Evolutionary conservation across 2,113 vertebrate genomes (phyloP), one percentile per base, ranked within the genome.

Genomic region (Muntiacus muntjak): DNA sequence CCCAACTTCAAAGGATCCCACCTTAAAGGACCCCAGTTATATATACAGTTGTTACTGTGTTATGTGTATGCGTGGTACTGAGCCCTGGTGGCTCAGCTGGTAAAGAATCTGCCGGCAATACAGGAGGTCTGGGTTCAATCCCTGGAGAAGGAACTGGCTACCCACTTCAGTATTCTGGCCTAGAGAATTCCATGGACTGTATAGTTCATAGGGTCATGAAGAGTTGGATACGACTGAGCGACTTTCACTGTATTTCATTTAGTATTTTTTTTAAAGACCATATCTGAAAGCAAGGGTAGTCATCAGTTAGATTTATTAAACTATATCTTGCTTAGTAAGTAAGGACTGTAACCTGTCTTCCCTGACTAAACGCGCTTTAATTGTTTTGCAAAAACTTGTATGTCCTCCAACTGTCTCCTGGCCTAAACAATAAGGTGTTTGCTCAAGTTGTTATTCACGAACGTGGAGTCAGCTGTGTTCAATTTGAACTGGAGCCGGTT

Each of bases 221-320:
- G n/a, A 71, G n/a, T 21, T 71, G n/a, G 64, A 36, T 71, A 71
- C 1, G 0, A 71, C n/a, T 36, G n/a, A 40, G n/a, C 0, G 2
- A 40, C 67, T 71, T 23, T 71, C n/a, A 74, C 87, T 50, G 33
- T 62, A 55, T 71, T 40, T 26, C 25, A 52, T 71, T 58, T 57
- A 28, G 16, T 50, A 21, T 79, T 86, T 90, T 62, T 50, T 90
- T 79, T 17, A 26, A 64, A 57, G 71, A 54, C 62, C 21, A 25
- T 40, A 14, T 45, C 76, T 79, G 30, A 82, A 54, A 82, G 30
- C 11, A 21, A 54, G 30, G 79, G 79, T 54, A 54, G 67, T 52
- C 45, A 52, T 52, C 19, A n/a, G 17, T 52, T 52, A 50, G 47
- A 82, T 54, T n/a, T 50, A n/a, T 82, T 82, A n/a, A 54, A 54